Conservation (phyloP, 2,797 vertebrate genomes). For the Girardinus metallicus region DNA sequence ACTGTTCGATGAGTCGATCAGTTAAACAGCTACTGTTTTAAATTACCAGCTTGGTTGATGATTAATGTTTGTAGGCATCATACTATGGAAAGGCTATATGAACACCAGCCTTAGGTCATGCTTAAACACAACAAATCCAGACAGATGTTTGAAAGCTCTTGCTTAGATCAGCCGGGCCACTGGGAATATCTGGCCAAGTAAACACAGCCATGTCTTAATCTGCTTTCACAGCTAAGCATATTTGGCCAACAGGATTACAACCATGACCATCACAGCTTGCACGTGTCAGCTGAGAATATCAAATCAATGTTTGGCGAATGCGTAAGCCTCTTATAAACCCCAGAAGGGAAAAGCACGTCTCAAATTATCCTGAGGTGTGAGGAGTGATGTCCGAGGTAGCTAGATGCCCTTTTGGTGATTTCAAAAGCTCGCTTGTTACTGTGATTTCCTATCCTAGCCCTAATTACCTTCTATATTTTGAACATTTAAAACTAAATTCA, state of each 20-base stretch:
- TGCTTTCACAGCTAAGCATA: constrained; percentile 81
- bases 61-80: neutral
- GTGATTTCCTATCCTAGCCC: constrained; percentile 56
- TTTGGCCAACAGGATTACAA: constrained; percentile 83
- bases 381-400: constrained; percentile 42
- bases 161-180: constrained; percentile 64
- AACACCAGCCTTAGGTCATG: constrained; percentile 45
- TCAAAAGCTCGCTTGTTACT: constrained; percentile 60
- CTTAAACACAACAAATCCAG: constrained; percentile 57
- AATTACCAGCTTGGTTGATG: too few species aligned
- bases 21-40: neutral
- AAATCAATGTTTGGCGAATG: constrained; percentile 72
- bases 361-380: constrained; percentile 67
- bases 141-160: constrained; percentile 63
- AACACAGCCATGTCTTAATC: constrained; percentile 79
- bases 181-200: constrained; percentile 74
- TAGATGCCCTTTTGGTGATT: constrained; percentile 54
- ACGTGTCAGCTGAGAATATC: constrained; percentile 75
- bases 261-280: constrained; percentile 75
- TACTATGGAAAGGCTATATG: constrained; percentile 14
- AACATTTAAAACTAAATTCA: constrained; percentile 41
- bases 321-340: constrained; percentile 73
- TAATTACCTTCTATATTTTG: constrained; percentile 55
- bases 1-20: too few species aligned
- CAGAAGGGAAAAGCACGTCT: constrained; percentile 56